Base-by-base conservation (phyloP, 2,888 invertebrate genomes). In the Ophion obscuratus region DNA sequence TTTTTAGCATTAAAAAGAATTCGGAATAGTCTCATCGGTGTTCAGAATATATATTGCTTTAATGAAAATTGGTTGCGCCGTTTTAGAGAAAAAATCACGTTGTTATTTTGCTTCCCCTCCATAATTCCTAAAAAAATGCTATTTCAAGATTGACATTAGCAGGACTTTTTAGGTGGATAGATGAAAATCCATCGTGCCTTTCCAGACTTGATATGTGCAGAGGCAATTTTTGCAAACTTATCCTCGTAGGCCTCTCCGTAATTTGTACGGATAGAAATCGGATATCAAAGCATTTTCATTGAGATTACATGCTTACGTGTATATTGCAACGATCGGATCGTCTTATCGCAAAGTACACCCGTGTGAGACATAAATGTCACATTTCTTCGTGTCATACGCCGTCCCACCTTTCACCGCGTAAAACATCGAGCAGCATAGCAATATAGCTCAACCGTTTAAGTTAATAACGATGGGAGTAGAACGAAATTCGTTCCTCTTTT, bases 321-420 rank as follows among this genome's bases (percentile, higher is more conserved):
- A 44, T 53, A 64, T 44, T 24, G 36, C 40, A 11, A 40, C 27
- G 40, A 59, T 67, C 17, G 31, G 44, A 59, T 66, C 44, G 61
- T 47, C 68, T 83, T 79, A 79, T 83, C 83, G 64, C 57, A 74
- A 79, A 83, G 62, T 70, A 83, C 79, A 83, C 79, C 68, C 61
- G 71, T 27, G 64, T 31, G 40, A 73, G 24, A 47, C 57, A 67
- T 74, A 61, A 68, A 27, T n/a, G 67, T 71, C 73, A 73, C 71
- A 44, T 27, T 44, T 62, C 64, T 59, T n/a, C 74, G 14, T 24
- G 31, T 67, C 20, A 20, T 27, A 53, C 68, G 20, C 53, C 20
- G 31, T 81, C 61, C 59, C 27, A 40, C 24, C 57, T 44, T 44
- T 47, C n/a, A 31, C 27, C 20, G 10, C 27, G 53, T 67, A 40